These are phyloP conservation scores for Calliopum simillimum DNA, from an alignment of 2,888 invertebrate species.

Conservation along the genomic window DNA sequence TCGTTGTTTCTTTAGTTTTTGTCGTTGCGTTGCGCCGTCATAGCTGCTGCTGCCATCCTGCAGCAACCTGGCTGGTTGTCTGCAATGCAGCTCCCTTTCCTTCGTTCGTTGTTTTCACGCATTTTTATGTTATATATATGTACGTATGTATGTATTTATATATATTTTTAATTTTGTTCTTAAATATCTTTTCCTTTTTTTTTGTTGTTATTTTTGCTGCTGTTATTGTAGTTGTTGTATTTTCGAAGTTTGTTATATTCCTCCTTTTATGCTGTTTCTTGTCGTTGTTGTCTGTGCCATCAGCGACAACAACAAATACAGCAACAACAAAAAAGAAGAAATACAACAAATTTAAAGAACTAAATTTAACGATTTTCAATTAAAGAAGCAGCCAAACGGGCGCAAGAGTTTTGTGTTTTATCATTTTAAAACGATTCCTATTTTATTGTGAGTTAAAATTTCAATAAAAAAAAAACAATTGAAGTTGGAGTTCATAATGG, in stretches of 20 bases:
- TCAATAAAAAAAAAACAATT: too few species aligned
- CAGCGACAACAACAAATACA: constrained; percentile 11
- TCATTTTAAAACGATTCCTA: neutral
- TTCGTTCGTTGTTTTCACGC: neutral
- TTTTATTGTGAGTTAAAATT: neutral
- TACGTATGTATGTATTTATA: too few species aligned
- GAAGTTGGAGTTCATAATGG: too few species aligned
- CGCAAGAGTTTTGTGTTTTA: constrained; percentile 14
- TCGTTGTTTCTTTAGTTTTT: too few species aligned
- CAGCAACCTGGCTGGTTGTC: constrained; percentile 22
- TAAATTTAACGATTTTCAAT: constrained; percentile 49
- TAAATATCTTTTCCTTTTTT: constrained; percentile 44
- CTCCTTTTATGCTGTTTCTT: constrained; percentile 34
- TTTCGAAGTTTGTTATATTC: constrained; percentile 43
- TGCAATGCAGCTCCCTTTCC: constrained; percentile 15
- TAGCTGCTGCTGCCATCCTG: constrained; percentile 13
- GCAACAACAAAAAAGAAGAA: constrained; percentile 14
- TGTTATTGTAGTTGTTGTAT: constrained; percentile 35
- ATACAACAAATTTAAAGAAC: constrained; percentile 32
- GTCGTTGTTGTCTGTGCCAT: constrained; percentile 9
- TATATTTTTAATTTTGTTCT: constrained; percentile 23
- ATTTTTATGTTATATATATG: constrained; percentile 20
- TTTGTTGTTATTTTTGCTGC: constrained; percentile 44
- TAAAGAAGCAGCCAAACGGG: constrained; percentile 43
- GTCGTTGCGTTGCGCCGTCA: neutral